Conservation (phyloP, 1,140 invertebrate genomes). For the Diprion similis region DNA sequence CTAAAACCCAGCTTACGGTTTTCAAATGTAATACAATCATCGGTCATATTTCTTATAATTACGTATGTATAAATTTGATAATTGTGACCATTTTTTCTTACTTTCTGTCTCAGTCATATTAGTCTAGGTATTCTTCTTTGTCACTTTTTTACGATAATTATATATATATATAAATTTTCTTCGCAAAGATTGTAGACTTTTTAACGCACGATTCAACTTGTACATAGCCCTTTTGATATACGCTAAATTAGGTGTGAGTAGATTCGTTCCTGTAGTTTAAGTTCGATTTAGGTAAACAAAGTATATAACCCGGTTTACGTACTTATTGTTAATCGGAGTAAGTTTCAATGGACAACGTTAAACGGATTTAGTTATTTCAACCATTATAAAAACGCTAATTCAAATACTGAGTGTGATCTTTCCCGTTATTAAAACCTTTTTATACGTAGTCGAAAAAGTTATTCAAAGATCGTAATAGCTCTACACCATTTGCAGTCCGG, state of each 20-base stretch:
- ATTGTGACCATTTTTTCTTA: neutral
- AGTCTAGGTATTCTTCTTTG: too few species aligned
- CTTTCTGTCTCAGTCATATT: neutral
- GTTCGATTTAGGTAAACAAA: conserved; percentile 25
- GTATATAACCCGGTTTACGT: neutral
- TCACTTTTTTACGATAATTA: neutral
- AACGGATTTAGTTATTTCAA: neutral
- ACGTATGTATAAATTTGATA: too few species aligned
- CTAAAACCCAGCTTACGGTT: neutral
- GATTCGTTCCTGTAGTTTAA: conserved; percentile 45
- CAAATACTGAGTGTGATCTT: too few species aligned
- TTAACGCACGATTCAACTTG: conserved; percentile 35
- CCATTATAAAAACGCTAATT: neutral
- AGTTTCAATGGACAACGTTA: neutral
- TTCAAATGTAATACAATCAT: neutral
- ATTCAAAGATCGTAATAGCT: too few species aligned
- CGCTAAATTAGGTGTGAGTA: conserved; percentile 42
- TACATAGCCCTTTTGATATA: conserved; percentile 57
- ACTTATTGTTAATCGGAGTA: neutral
- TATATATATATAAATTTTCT: neutral
- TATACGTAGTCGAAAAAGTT: too few species aligned
- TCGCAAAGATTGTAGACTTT: conserved; percentile 8
- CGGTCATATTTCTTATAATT: too few species aligned
- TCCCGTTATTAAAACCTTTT: too few species aligned
- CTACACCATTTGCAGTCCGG: too few species aligned